Evolutionary conservation across 2,113 vertebrate species (phyloP).

Genomic region (Osmerus eperlanus): DNA sequence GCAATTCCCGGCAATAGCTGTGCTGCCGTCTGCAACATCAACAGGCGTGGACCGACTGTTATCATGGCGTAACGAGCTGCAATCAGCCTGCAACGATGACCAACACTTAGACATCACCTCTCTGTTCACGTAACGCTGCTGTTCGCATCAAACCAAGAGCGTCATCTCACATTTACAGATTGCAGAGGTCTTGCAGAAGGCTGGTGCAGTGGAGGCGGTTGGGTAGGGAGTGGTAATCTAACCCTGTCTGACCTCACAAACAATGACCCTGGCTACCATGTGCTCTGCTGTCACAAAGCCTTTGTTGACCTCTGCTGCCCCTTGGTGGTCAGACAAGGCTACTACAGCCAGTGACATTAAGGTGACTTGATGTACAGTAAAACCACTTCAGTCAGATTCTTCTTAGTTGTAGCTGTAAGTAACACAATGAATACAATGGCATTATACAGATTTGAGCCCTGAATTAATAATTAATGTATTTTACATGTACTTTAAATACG

Average conservation of each 20-base stretch:
- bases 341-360: constrained; percentile 2
- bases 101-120: constrained; percentile 37
- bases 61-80: constrained; percentile 40
- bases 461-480: too few species aligned
- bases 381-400: too few species aligned
- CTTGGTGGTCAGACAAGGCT: constrained; percentile 3
- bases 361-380: background rate
- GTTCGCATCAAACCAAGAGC: background rate
- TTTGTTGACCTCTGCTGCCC: constrained; percentile 10
- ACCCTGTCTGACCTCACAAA: too few species aligned
- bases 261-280: background rate
- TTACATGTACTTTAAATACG: too few species aligned
- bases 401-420: too few species aligned
- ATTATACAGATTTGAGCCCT: too few species aligned
- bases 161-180: constrained; percentile 20
- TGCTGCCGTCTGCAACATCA: constrained; percentile 39
- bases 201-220: constrained; percentile 20
- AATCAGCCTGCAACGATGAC: constrained; percentile 46
- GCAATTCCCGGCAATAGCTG: constrained; percentile 47
- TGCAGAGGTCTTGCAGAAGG: constrained; percentile 44
- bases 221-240: too few species aligned
- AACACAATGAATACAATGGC: too few species aligned
- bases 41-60: constrained; percentile 17
- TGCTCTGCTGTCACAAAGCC: background rate
- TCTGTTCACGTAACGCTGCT: background rate